Conservation (phyloP, 2,797 vertebrate genomes). For the Scomberomorus guttatus region DNA sequence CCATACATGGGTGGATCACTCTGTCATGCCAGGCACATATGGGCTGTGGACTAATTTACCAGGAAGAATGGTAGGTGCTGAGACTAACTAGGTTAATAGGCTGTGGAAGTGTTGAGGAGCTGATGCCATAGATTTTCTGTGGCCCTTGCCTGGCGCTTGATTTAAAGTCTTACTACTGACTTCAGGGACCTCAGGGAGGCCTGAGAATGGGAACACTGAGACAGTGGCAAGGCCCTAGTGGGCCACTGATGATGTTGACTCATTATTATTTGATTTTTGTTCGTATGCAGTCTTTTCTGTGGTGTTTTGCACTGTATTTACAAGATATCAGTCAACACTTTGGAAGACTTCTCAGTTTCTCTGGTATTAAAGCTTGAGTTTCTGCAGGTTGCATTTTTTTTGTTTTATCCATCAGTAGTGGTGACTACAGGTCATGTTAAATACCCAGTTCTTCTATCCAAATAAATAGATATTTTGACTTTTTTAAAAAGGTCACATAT, state of each 20-base stretch:
- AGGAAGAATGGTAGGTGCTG: conserved; percentile 52
- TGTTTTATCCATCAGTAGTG: not conserved
- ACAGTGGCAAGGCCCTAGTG: not conserved
- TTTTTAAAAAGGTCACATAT: too few species aligned
- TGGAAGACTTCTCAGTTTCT: not conserved
- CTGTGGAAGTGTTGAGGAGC: conserved; percentile 30
- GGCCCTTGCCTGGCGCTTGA: conserved; percentile 3
- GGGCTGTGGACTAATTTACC: conserved; percentile 42
- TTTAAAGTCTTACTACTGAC: conserved; percentile 18
- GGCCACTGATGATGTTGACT: conserved; percentile 22
- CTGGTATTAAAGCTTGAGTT: not conserved
- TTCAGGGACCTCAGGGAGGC: conserved; percentile 20
- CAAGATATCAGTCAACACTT: not conserved
- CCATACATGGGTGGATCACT: conserved; percentile 44
- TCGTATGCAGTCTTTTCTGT: not conserved
- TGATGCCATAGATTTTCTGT: conserved; percentile 38
- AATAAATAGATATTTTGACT: too few species aligned
- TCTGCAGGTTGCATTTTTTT: not conserved
- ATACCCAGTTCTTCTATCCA: too few species aligned
- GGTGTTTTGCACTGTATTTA: not conserved
- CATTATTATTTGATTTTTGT: conserved; percentile 2
- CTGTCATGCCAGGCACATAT: conserved; percentile 47
- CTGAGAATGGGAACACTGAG: not conserved
- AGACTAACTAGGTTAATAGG: conserved; percentile 74
- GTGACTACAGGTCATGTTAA: too few species aligned